Evolutionary conservation across 2,888 invertebrate genomes (phyloP).

Genomic region (Cephus spinipes): DNA sequence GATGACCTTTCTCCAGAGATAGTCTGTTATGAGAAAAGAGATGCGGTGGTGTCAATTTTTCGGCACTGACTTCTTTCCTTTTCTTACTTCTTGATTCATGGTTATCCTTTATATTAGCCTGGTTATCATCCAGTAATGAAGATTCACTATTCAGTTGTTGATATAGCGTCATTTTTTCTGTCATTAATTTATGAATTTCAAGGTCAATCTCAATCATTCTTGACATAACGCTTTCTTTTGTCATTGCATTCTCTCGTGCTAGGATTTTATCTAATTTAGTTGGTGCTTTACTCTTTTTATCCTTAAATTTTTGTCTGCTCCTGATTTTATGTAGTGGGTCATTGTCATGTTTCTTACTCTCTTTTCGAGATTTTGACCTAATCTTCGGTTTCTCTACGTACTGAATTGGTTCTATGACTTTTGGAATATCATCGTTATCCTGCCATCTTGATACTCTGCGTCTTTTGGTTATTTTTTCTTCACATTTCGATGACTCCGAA

Average conservation of each 20-base stretch:
- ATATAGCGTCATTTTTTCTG: constrained; percentile 72
- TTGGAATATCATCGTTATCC: not conserved
- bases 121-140: not conserved
- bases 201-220: constrained; percentile 74
- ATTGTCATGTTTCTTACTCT: not conserved
- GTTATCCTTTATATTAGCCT: not conserved
- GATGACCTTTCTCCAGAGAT: not conserved
- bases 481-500: not conserved
- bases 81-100: not conserved
- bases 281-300: constrained; percentile 26
- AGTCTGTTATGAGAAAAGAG: not conserved
- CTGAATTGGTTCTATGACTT: not conserved
- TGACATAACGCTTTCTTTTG: constrained; percentile 65
- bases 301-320: constrained; percentile 40
- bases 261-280: constrained; percentile 21
- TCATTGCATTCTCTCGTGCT: constrained; percentile 22
- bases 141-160: constrained; percentile 68
- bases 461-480: not conserved
- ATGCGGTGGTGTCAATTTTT: not conserved
- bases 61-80: not conserved
- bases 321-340: constrained; percentile 39
- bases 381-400: not conserved
- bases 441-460: not conserved
- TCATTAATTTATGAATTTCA: constrained; percentile 71
- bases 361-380: not conserved